Conservation (phyloP, 2,888 invertebrate species). For the Bugula neritina region DNA sequence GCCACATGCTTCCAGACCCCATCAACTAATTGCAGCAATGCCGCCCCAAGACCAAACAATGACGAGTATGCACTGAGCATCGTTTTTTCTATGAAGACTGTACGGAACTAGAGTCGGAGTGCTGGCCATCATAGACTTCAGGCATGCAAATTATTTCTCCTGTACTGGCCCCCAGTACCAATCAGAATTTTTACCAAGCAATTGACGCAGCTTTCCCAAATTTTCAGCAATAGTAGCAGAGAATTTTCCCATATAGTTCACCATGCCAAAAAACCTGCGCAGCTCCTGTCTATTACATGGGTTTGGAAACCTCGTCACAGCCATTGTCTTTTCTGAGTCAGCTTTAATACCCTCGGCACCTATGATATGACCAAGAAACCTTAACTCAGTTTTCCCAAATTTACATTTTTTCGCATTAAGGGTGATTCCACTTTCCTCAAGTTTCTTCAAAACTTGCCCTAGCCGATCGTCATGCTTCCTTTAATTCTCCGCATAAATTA, state of each 20-base stretch:
- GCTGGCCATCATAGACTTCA: constrained; percentile 27
- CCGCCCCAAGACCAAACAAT: constrained; percentile 32
- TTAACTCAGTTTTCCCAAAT: not conserved
- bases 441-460: too few species aligned
- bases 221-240: not conserved
- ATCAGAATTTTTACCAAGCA: not conserved
- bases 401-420: not conserved
- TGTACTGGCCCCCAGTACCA: constrained; percentile 30
- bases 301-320: constrained; percentile 28
- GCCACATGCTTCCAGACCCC: constrained; percentile 31
- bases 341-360: not conserved
- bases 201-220: not conserved
- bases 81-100: constrained; percentile 27
- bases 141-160: constrained; percentile 27
- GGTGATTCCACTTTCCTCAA: constrained; percentile 13
- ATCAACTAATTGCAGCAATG: constrained; percentile 28
- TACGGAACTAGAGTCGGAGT: constrained; percentile 28
- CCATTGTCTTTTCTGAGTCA: not conserved
- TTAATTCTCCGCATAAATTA: too few species aligned
- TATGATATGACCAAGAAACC: constrained; percentile 1
- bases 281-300: constrained; percentile 27
- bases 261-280: constrained; percentile 32
- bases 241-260: constrained; percentile 27
- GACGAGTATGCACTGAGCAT: too few species aligned
- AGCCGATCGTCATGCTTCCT: too few species aligned